These are phyloP conservation scores for Limenitis camilla DNA, from an alignment of 2,888 invertebrate genomes.

Conservation along the genomic window DNA sequence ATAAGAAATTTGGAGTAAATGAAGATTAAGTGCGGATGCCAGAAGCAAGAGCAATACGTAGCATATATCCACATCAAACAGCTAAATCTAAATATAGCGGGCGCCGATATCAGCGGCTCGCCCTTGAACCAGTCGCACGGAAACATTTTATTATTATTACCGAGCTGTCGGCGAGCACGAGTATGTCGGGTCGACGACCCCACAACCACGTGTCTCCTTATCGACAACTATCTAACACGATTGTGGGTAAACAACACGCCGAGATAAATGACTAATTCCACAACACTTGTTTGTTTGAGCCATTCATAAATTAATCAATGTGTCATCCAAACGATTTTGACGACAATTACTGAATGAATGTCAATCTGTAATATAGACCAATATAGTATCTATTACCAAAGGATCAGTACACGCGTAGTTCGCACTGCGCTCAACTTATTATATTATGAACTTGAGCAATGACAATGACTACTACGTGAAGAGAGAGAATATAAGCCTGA, in stretches of 20 bases:
- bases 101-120: constrained; percentile 74
- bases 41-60: constrained; percentile 37
- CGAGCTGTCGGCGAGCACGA: constrained; percentile 73
- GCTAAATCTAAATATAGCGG: constrained; percentile 75
- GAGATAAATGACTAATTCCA: constrained; percentile 74
- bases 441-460: too few species aligned
- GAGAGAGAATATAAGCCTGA: too few species aligned
- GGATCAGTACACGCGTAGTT: background rate
- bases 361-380: background rate
- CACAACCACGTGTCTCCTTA: constrained; percentile 74
- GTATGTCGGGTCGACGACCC: constrained; percentile 72
- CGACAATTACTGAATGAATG: constrained; percentile 24
- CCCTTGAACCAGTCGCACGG: constrained; percentile 76
- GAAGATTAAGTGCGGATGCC: constrained; percentile 11
- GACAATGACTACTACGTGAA: too few species aligned
- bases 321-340: constrained; percentile 53
- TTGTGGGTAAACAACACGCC: constrained; percentile 71
- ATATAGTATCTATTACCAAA: background rate
- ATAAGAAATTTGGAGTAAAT: background rate
- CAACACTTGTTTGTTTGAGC: constrained; percentile 59
- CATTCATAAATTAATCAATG: constrained; percentile 66
- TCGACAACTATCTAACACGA: constrained; percentile 75
- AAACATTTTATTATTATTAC: constrained; percentile 76
- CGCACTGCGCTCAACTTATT: background rate
- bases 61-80: constrained; percentile 58